Base-by-base conservation (phyloP, 2,113 vertebrate species). In the Sebastes fasciatus region DNA sequence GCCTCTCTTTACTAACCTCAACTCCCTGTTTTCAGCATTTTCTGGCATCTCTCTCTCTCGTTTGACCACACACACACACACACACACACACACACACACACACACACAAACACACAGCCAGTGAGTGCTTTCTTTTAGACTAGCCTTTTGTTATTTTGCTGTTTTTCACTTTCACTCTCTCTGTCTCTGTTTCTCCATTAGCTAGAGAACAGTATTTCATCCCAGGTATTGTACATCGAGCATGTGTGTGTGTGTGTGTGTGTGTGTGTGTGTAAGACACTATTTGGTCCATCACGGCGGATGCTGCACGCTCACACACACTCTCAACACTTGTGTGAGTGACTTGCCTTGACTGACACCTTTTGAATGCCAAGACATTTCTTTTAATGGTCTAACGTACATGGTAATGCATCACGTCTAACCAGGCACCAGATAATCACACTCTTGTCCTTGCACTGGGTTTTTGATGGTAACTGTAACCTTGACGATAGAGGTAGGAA, bases 161-260 rank as follows among this genome's bases (percentile, higher is more conserved):
- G 95, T 95, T 94, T 94, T 91, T 94, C 85, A 88, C 74, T 82
- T 69, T 94, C 91, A 94, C 91, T 93, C 86, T 93, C 92, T 92
- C 89, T 94, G 66, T 87, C 58, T 86, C 71, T 84, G 91, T 92
- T 87, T 95, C 96, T 95, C 94, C 95, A 96, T 96, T 98, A 99
- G 98, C 98, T 95, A 99, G 97, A 97, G 98, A 99, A 95, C 98
- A 99, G 94, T 99, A 99, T 98, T 97, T 99, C 97, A 97, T 99
- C 97, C 97, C 98, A 99, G 98, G 98, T 99, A 99, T 96, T 86
- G 91, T 93, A 90, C 93, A 92, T 73, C 21, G 34, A 88, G 88
- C 85, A 84, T 90, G 86, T 80, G 63, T 81, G 83, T 71, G 57
- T 80, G 71, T 70, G 68, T 88, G 13, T 72, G 70, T 72, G 45